Evolutionary conservation across 2,797 vertebrate species (phyloP), one percentile per base, ranked within the genome.

Genomic region (Sebastes taczanowskii): DNA sequence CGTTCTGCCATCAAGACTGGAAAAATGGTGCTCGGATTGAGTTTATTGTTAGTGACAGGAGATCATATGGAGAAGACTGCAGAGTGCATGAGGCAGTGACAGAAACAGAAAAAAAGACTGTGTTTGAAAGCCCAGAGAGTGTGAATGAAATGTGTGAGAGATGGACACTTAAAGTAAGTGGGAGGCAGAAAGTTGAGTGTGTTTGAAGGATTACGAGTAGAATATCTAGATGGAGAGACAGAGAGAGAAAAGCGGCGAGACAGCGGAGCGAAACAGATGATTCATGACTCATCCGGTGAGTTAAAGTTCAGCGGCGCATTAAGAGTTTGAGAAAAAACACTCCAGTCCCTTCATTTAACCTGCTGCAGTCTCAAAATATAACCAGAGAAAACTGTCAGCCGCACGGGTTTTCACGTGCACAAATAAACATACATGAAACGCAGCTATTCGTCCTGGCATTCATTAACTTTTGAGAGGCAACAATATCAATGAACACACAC

Each of bases 201-300:
- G 56, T 59, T 34, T 20, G 18, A 32, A 32, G 46, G 72, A 71
- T 56, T 74, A 84, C 2, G 5, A 55, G 34, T 29, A 7, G 52
- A 65, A 71, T 2, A 18, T 56, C 2, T 2, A 18, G 58, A 70
- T 11, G 20, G 22, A 61, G 42, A 38, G 27, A 7, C 11, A 2
- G 7, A 2, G 6, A 18, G 78, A 13, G 34, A 52, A 32, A 53
- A 66, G 32, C 9, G 10, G 11, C 0, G 58, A 74, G 73, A 65
- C 16, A 34, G 34, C 10, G 0, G 62, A 52, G 64, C 6, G 14
- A 38, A 68, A 38, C 23, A 35, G 58, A 62, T n/a, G 76, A 81
- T 55, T 82, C 71, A 64, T 74, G 75, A 77, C 76, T 85, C 76
- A 56, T 75, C 32, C 7, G 3, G 13, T 1, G 35, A 78, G 78